Base-by-base conservation (phyloP, 1,140 invertebrate species). In the Drosophila repletoides region DNA sequence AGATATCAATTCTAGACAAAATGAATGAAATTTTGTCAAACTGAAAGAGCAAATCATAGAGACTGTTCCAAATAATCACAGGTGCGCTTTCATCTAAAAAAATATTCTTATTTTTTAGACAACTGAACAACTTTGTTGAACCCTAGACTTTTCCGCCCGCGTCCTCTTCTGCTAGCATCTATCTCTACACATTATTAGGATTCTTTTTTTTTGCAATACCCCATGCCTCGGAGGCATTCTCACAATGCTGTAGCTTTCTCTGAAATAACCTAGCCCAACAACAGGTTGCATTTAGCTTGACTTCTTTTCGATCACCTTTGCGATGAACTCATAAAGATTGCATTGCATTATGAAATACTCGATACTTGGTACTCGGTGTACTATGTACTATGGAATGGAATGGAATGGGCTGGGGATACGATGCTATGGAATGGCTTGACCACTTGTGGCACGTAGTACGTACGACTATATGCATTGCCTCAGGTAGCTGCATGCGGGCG, bases 281-380 rank as follows among this genome's bases (percentile, higher is more conserved):
- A 84, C 77, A 84, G 77, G 79, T 84, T 84, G 77, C 68, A 70
- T 73, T 69, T 49, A 64, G 41, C 60, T 41, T 31, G 65, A 45
- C 70, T 64, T 66, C 60, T 60, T 48, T 58, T 46, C 60, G 74
- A 77, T 84, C 80, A 86, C 80, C 79, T 86, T 72, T 86, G 43
- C 66, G 79, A 84, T 84, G 79, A 84, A 79, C 79, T 58, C 79
- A 86, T 84, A 84, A 84, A 84, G 79, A 84, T 84, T 79, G 74
- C 73, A 72, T 83, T 60, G 79, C 80, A 86, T 64, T 84, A 84
- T 84, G 79, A 84, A 84, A 84, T 84, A 84, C 58, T 69, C 59
- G 29, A 51, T 71, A 56, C 72, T 21, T 46, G 14, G 45, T 26
- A 46, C 40, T 22, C 21, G 40, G 15, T 26, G 36, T 19, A 12